phyloP scores from a whole-genome alignment of 2,888 invertebrate genomes.

The Drosophila peninsularis region DNA sequence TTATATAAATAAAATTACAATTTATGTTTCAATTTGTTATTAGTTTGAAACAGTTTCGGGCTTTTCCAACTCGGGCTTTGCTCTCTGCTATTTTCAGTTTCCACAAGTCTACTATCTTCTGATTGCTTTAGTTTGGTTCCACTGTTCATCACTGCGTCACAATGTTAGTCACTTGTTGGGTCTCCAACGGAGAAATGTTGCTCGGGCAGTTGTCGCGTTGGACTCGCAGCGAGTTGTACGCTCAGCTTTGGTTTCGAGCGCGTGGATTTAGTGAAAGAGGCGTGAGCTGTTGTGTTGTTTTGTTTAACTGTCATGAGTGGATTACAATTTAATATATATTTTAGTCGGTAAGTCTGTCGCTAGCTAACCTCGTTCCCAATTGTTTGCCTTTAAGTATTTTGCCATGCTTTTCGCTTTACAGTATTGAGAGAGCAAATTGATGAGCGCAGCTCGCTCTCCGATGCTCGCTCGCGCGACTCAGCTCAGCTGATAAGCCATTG shows the following conservation, averaged over 20 bases:
- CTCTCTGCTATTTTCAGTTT: too few species aligned
- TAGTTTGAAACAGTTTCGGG: not conserved
- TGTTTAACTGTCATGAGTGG: constrained; percentile 8
- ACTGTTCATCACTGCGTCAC: constrained; percentile 45
- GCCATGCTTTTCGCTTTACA: not conserved
- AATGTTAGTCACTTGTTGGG: constrained; percentile 51
- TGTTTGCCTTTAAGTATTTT: constrained; percentile 16
- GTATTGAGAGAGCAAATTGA: not conserved
- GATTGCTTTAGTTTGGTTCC: constrained; percentile 17
- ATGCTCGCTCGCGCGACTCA: not conserved
- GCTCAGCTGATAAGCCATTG: constrained; percentile 70
- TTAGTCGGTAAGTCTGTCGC: constrained; percentile 40
- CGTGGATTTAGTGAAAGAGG: constrained; percentile 34
- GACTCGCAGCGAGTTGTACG: constrained; percentile 69
- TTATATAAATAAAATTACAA: too few species aligned
- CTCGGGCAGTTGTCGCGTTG: constrained; percentile 70
- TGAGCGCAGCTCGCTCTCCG: not conserved
- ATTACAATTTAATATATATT: constrained; percentile 15
- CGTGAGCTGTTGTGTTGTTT: constrained; percentile 14
- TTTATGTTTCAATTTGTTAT: not conserved
- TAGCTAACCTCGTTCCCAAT: constrained; percentile 7
- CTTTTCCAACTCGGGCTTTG: not conserved
- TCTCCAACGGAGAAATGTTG: constrained; percentile 52
- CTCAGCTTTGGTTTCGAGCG: constrained; percentile 53
- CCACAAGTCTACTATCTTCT: not conserved